Percentiles rank a stretch among this genome's conserved stretches.
These are phyloP conservation scores for Mesorhabditis sp. DNA, from an alignment of 2,888 invertebrate genomes.

Conservation along the genomic window DNA sequence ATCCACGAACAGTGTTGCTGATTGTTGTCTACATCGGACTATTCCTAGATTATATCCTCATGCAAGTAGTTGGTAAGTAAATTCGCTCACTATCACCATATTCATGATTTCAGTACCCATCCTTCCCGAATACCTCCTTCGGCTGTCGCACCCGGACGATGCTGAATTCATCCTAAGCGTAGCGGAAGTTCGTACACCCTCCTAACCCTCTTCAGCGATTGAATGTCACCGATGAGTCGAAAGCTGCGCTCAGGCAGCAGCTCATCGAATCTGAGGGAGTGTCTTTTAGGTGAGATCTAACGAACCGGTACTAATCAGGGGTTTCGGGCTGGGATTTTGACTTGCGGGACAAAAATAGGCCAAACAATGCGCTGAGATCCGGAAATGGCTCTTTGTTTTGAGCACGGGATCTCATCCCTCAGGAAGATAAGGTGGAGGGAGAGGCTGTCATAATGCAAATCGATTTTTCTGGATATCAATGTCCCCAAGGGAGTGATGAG, in stretches of 20 bases:
- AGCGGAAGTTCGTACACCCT: background rate
- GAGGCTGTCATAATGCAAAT: too few species aligned
- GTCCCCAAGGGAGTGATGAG: too few species aligned
- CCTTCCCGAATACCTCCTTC: constrained; percentile 90
- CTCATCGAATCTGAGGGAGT: constrained; percentile 6
- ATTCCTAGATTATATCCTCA: constrained; percentile 93
- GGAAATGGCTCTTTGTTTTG: too few species aligned
- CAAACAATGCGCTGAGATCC: too few species aligned
- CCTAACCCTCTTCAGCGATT: constrained; percentile 1
- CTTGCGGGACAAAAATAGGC: too few species aligned
- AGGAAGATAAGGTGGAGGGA: too few species aligned
- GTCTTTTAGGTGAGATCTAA: constrained; percentile 58
- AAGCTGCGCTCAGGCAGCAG: background rate
- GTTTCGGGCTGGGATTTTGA: too few species aligned
- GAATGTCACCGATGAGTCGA: background rate
- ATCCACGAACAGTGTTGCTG: constrained; percentile 77
- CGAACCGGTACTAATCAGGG: background rate
- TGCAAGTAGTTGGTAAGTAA: constrained; percentile 89
- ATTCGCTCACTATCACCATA: background rate
- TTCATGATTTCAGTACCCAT: constrained; percentile 79
- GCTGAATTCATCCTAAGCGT: constrained; percentile 1
- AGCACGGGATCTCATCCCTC: too few species aligned
- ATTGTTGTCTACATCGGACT: constrained; percentile 94
- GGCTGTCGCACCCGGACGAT: constrained; percentile 20
- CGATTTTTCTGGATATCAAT: too few species aligned